Base-by-base conservation (phyloP, 2,888 invertebrate genomes). In the Ophion ellenae region DNA sequence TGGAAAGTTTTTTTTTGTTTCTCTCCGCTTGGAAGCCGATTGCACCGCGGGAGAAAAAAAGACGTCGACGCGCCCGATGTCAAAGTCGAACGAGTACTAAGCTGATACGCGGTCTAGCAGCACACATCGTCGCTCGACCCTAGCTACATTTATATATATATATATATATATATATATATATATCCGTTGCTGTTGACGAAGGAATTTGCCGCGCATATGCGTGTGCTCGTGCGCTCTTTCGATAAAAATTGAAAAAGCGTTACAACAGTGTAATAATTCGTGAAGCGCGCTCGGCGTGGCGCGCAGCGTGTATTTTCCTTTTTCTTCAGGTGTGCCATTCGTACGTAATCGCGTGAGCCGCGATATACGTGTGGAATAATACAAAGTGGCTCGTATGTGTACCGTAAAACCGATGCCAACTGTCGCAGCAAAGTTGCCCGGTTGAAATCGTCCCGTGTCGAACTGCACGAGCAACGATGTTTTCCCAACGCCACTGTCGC, bases 401-500 rank as follows among this genome's bases (percentile, higher is more conserved):
- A 98, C 98, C 95, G 98, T 98, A 93, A 99, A 97, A 61, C 98
- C 98, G 90, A 99, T 98, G 78, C 98, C 98, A 77, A 99, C 98
- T 0, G 98, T 99, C 9, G 98, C 98, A 0, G 98, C 98, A 94
- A 98, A 99, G 90, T 97, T 98, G 7, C 98, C 98, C 1, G 97
- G 96, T 92, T 98, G 97, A 94, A 98, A 98, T 94, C 97, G 97
- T 76, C 98, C 98, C 17, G 98, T 98, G 94, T 98, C 98, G 94
- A 98, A 99, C 95, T 98, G 98, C 47, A 98, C 98, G 86, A 99
- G 95, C 77, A 99, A 95, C 2, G 98, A 98, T 0, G 98, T 98
- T 95, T 98, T 98, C 7, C 98, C 98, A 20, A 98, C 98, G 7
- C 98, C 98, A 87, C 98, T 98, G 95, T 98, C 98, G 1, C 98